These are phyloP conservation scores for Zingel zingel DNA, from an alignment of 2,113 vertebrate species.

Conservation along the genomic window DNA sequence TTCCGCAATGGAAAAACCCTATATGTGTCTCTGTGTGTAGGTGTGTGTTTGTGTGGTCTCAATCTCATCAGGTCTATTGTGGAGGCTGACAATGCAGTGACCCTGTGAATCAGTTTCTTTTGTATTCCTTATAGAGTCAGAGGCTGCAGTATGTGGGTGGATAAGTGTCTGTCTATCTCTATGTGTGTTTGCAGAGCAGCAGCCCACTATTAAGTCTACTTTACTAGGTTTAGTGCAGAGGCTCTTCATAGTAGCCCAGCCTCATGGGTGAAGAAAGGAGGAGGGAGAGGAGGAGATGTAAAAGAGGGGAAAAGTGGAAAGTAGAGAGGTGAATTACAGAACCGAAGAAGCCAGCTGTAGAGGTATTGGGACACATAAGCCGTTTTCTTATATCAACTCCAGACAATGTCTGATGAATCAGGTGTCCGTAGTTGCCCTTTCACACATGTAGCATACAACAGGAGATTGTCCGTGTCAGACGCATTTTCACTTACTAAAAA, in stretches of 20 bases:
- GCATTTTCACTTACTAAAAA: no score
- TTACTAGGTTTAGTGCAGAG: conserved; percentile 16
- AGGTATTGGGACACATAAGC: no score
- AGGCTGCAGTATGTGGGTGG: conserved; percentile 59
- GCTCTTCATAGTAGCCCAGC: conserved; percentile 4
- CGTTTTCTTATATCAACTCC: no score
- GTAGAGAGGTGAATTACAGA: not conserved
- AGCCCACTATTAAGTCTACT: conserved; percentile 35
- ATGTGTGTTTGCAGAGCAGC: conserved; percentile 7
- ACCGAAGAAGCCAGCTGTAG: not conserved
- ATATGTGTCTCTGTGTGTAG: not conserved
- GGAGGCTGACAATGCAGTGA: conserved; percentile 61
- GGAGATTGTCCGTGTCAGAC: no score
- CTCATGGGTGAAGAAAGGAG: not conserved
- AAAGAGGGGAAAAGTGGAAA: not conserved
- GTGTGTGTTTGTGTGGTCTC: conserved; percentile 41
- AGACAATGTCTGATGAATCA: no score
- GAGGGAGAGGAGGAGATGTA: not conserved
- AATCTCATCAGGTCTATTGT: conserved; percentile 67
- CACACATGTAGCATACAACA: no score
- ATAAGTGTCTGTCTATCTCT: conserved; percentile 56
- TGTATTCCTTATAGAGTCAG: conserved; percentile 63
- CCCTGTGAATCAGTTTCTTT: conserved; percentile 71
- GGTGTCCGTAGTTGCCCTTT: no score
- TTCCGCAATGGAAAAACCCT: not conserved